These are phyloP conservation scores for Pachypeltis micranthus DNA, from an alignment of 1,140 invertebrate species.

Conservation along the genomic window DNA sequence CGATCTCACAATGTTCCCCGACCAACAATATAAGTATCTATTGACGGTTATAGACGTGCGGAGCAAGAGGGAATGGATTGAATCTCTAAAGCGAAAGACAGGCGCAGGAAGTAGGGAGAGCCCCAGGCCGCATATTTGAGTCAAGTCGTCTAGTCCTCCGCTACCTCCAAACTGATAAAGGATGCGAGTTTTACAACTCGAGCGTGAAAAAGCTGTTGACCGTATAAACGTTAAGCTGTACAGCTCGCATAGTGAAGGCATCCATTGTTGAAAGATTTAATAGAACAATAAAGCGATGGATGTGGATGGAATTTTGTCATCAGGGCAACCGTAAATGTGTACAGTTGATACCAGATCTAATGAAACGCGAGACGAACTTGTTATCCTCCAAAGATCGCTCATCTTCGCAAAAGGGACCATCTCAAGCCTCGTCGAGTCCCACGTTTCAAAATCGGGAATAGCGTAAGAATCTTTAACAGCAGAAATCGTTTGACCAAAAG, in stretches of 20 bases:
- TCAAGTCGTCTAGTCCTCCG: background rate
- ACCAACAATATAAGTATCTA: background rate
- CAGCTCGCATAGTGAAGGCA: background rate
- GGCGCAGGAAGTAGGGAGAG: background rate
- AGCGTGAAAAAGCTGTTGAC: background rate
- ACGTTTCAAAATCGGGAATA: background rate
- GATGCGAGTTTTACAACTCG: background rate
- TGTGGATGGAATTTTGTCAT: background rate
- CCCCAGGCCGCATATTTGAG: background rate
- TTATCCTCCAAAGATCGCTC: background rate
- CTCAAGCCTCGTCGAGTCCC: background rate
- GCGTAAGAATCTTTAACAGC: background rate
- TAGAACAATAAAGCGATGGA: background rate
- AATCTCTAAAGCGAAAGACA: background rate
- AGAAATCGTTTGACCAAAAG: background rate
- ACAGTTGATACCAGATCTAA: background rate
- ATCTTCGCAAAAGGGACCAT: background rate
- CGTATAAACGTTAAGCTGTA: background rate
- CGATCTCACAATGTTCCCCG: background rate
- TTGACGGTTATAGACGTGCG: background rate
- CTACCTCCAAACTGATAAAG: background rate
- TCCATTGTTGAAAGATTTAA: background rate
- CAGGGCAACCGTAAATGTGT: background rate
- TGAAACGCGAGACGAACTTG: background rate
- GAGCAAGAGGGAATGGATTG: background rate